Conservation (phyloP, 2,113 vertebrate species). For the Tiliqua scincoides region DNA sequence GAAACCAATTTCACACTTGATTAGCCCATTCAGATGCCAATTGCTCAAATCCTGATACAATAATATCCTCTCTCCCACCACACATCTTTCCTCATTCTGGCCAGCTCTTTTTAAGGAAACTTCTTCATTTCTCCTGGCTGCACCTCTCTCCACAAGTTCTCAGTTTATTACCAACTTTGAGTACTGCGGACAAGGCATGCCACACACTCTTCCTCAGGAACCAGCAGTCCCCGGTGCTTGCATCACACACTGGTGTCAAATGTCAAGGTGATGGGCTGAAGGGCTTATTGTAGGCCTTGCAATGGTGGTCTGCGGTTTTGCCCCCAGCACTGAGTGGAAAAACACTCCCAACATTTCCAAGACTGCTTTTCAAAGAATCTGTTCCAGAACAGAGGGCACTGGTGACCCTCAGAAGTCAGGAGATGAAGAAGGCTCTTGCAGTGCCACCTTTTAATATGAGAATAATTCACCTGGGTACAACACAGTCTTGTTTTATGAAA, state of each 20-base stretch:
- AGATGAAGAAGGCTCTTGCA: background rate
- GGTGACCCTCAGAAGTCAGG: background rate
- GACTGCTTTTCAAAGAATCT: background rate
- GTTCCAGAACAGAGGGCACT: background rate
- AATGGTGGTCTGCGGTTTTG: no score
- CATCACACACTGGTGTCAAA: background rate
- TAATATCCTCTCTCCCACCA: conserved; percentile 21
- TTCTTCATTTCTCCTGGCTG: accelerated
- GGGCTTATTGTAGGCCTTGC: background rate
- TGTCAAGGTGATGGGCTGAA: background rate
- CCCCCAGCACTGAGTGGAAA: background rate
- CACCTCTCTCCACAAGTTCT: background rate
- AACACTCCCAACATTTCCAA: accelerated
- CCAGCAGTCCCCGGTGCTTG: background rate
- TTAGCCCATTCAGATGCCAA: conserved; percentile 75
- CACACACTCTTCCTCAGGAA: background rate
- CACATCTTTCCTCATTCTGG: conserved; percentile 14
- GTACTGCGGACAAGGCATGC: background rate
- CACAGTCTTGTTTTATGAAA: background rate
- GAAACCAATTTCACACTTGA: conserved; percentile 83
- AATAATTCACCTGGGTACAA: background rate
- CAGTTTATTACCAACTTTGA: background rate
- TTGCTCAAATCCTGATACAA: conserved; percentile 48
- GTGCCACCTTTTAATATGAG: background rate
- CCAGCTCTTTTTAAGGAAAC: background rate